These are phyloP conservation scores for Megaustenia siamemsis DNA, from an alignment of 2,888 invertebrate species.

Conservation along the genomic window DNA sequence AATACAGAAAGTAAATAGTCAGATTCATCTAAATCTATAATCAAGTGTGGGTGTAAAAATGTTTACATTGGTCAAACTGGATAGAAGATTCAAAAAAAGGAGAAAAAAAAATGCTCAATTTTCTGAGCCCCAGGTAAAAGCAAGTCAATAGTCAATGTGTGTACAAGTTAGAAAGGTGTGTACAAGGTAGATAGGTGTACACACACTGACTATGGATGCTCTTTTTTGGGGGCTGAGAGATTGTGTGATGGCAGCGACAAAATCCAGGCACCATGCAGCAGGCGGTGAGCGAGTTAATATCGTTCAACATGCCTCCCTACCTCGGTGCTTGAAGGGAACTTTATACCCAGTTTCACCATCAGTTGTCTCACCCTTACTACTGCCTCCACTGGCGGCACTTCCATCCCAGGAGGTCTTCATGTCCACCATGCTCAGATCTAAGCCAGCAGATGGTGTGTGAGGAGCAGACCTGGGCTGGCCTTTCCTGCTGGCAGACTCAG, in stretches of 20 bases:
- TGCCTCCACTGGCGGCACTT: constrained; percentile 44
- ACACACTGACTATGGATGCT: neutral
- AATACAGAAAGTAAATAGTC: neutral
- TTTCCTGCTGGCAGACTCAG: constrained; percentile 36
- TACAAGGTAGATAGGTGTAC: neutral
- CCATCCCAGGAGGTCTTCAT: constrained; percentile 54
- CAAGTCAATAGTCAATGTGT: neutral
- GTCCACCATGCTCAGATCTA: constrained; percentile 49
- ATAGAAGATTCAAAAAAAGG: constrained; percentile 1
- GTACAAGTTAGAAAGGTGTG: neutral
- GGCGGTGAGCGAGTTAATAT: constrained; percentile 30
- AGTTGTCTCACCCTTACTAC: constrained; percentile 50
- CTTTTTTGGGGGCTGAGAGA: neutral
- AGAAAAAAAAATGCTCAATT: neutral
- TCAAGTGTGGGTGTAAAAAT: neutral
- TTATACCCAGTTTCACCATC: constrained; percentile 49
- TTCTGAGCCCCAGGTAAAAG: neutral
- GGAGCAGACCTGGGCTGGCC: constrained; percentile 26
- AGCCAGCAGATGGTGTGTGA: constrained; percentile 1
- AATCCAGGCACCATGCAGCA: constrained; percentile 53
- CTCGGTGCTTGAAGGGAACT: constrained; percentile 49
- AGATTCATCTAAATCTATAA: too few relatives aligned
- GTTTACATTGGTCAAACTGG: constrained; percentile 19
- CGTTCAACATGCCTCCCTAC: constrained; percentile 36
- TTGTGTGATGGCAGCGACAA: neutral